Conservation (phyloP, 2,797 vertebrate species). For the Lepidocolaptes lacrymiger region DNA sequence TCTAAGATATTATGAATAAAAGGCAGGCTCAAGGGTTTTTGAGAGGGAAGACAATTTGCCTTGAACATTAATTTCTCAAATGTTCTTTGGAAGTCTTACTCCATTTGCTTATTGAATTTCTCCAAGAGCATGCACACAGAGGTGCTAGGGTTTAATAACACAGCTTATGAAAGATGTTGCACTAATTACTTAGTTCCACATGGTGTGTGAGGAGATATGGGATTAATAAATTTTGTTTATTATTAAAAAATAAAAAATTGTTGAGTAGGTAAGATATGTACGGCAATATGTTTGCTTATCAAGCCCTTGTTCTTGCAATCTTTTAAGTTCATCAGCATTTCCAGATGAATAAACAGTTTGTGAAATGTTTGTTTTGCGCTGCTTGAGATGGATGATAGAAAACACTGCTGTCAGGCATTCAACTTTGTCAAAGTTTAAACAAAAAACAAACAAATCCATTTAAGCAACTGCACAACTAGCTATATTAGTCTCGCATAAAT, state of each 20-base stretch:
- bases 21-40: not conserved
- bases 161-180: not conserved
- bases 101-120: not conserved
- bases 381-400: not conserved
- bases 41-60: not conserved
- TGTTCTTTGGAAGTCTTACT: not conserved
- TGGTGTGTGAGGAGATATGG: not conserved
- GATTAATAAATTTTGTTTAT: not conserved
- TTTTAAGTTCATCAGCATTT: not conserved
- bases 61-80: not conserved
- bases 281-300: slow-evolving; percentile 4
- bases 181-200: not conserved
- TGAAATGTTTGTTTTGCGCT: not conserved
- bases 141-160: not conserved
- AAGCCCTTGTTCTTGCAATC: not conserved
- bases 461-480: not conserved
- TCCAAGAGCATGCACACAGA: not conserved
- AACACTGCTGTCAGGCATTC: not conserved
- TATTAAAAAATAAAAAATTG: slow-evolving; percentile 27
- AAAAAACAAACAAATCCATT: not conserved
- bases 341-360: not conserved
- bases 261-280: not conserved
- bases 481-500: not conserved
- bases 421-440: not conserved
- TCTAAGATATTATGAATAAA: not conserved